These are phyloP conservation scores for Caenorhabditis imperialis DNA, from an alignment of 2,888 invertebrate genomes.

Conservation along the genomic window DNA sequence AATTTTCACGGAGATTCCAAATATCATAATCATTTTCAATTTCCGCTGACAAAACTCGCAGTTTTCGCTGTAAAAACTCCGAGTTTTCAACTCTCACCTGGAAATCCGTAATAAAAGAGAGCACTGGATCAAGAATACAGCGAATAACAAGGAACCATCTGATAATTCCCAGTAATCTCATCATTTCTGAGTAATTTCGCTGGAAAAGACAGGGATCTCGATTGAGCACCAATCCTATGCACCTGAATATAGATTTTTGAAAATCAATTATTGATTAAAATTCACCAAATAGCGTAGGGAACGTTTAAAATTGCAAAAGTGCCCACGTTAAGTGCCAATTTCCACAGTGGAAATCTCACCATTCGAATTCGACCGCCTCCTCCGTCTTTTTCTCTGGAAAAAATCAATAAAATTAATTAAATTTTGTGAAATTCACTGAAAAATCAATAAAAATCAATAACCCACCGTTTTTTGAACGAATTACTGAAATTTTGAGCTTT, in stretches of 20 bases:
- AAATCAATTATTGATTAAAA: not conserved
- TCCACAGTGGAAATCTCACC: constrained; percentile 75
- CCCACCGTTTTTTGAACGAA: constrained; percentile 62
- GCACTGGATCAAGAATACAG: constrained; percentile 72
- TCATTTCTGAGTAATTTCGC: constrained; percentile 68
- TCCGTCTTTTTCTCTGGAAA: constrained; percentile 44
- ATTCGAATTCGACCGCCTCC: constrained; percentile 51
- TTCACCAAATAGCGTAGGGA: constrained; percentile 74
- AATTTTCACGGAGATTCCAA: too few relatives aligned
- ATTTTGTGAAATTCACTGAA: not conserved
- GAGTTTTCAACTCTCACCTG: too few relatives aligned
- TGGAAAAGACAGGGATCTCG: constrained; percentile 70
- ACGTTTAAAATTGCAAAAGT: constrained; percentile 74
- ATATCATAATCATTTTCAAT: too few relatives aligned
- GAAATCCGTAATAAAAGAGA: constrained; percentile 74
- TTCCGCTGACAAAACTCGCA: too few relatives aligned
- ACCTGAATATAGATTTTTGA: constrained; percentile 62
- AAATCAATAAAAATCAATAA: not conserved
- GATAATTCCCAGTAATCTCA: constrained; percentile 63
- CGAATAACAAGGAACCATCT: constrained; percentile 65
- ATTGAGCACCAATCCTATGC: constrained; percentile 61
- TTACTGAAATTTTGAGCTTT: constrained; percentile 67
- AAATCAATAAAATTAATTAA: not conserved
- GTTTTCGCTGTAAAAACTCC: too few relatives aligned
- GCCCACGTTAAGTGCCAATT: constrained; percentile 72